Evolutionary conservation across 2,797 vertebrate species (phyloP).

Genomic region (Bucorvus abyssinicus): DNA sequence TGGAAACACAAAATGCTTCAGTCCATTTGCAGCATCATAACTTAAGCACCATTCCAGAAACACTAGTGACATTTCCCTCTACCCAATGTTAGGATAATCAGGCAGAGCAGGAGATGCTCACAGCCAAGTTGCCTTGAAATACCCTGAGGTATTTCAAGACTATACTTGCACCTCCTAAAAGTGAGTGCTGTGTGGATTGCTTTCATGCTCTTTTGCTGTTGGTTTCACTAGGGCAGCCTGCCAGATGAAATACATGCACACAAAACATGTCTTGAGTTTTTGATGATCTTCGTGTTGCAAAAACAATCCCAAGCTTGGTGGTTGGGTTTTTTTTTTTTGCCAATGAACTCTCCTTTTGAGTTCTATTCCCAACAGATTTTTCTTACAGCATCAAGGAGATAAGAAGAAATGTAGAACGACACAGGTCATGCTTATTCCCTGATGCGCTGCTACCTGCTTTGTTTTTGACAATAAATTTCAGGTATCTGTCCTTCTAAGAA

Average conservation of each 20-base stretch:
- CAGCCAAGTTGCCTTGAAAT: not conserved
- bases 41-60: not conserved
- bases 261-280: not conserved
- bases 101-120: not conserved
- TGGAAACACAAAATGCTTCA: not conserved
- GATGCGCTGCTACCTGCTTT: not conserved
- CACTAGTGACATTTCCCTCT: not conserved
- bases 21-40: not conserved
- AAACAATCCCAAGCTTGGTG: not conserved
- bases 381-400: not conserved
- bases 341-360: not conserved
- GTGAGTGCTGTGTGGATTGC: not conserved
- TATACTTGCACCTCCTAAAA: not conserved
- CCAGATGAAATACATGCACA: not conserved
- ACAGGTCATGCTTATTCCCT: not conserved
- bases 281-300: not conserved
- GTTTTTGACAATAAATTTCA: not conserved
- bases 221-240: not conserved
- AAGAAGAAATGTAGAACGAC: not conserved
- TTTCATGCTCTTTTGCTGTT: not conserved
- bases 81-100: not conserved
- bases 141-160: not conserved
- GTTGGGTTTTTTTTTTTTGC: not conserved
- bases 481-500: not conserved
- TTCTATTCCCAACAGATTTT: not conserved